Evolutionary conservation across 2,113 vertebrate species (phyloP).

Genomic region (Acrocephalus kingi): DNA sequence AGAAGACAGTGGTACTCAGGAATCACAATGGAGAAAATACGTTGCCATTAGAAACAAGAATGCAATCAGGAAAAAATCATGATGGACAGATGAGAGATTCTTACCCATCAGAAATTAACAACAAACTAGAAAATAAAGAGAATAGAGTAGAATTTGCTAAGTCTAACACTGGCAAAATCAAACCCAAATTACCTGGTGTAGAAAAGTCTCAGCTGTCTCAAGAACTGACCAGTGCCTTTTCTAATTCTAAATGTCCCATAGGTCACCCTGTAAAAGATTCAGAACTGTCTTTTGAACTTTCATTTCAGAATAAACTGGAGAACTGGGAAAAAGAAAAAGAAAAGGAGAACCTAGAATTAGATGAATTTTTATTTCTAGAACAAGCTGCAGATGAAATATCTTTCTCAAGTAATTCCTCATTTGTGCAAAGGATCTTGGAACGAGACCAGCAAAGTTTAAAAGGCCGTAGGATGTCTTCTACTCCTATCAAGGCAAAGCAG

Average conservation of each 20-base stretch:
- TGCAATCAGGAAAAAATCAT: constrained; percentile 27
- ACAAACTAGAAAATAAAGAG: constrained; percentile 67
- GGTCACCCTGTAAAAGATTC: background rate
- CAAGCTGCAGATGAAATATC: constrained; percentile 93
- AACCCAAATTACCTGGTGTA: background rate
- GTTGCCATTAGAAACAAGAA: constrained; percentile 10
- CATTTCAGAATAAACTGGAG: constrained; percentile 83
- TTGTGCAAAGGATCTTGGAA: constrained; percentile 87
- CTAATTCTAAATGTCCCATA: background rate
- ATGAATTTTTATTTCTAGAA: constrained; percentile 95
- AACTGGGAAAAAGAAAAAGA: constrained; percentile 84
- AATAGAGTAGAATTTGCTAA: constrained; percentile 24
- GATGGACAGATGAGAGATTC: constrained; percentile 48
- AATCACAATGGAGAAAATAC: constrained; percentile 72
- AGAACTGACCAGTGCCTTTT: background rate
- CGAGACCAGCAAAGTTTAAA: constrained; percentile 73
- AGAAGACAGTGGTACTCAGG: constrained; percentile 65
- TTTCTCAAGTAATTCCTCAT: constrained; percentile 96
- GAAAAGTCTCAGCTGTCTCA: background rate
- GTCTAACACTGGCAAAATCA: background rate
- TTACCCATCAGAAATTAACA: constrained; percentile 31
- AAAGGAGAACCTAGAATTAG: constrained; percentile 87
- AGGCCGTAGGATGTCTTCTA: constrained; percentile 87
- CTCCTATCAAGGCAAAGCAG: constrained; percentile 83
- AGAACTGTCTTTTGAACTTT: constrained; percentile 82